Base-by-base conservation (phyloP, 2,888 invertebrate genomes). In the Meloe dianella region DNA sequence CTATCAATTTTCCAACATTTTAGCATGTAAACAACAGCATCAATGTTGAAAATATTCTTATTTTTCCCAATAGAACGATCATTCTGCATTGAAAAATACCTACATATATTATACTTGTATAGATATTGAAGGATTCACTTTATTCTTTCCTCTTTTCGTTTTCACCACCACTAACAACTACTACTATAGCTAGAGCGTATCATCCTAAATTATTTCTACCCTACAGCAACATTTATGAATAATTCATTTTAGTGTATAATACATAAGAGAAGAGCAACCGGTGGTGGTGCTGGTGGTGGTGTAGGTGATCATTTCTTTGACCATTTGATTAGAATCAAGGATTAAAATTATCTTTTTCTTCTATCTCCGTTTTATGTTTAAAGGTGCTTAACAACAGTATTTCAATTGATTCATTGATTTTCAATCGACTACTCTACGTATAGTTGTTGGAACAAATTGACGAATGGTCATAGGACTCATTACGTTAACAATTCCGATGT, bases 21-120 rank as follows among this genome's bases (percentile, higher is more conserved):
- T 68, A 69, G 60, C 69, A 69, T 69, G 69, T 69, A 69, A 69
- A 69, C 69, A 69, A 69, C 69, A 64, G 60, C 66, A 59, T 63
- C 60, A 60, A 59, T 59, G 22, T 58, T 63, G 24, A 54, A 54
- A 4, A 2, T 54, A 54, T 54, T 54, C 24, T 14, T 54, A 54
- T 54, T 54, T 54, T 24, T 54, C 54, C 54, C 54, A 24, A 54
- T 20, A 54, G 54, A 22, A 54, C 54, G 54, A 54, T 54, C 54
- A 54, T 24, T 54, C 54, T 54, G 12, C 12, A 7, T 54, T 20
- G 47, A 54, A 22, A 22, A 24, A 54, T 54, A 12, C 12, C 24
- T 20, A 41, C 7, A 47, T 8, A 10, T 20, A 47, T 3, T 10
- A 20, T 5, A 35, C n/a, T n/a, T n/a, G n/a, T 47, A 47, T 17